Base-by-base conservation (phyloP, 2,113 vertebrate genomes). In the Bubo blakistoni region DNA sequence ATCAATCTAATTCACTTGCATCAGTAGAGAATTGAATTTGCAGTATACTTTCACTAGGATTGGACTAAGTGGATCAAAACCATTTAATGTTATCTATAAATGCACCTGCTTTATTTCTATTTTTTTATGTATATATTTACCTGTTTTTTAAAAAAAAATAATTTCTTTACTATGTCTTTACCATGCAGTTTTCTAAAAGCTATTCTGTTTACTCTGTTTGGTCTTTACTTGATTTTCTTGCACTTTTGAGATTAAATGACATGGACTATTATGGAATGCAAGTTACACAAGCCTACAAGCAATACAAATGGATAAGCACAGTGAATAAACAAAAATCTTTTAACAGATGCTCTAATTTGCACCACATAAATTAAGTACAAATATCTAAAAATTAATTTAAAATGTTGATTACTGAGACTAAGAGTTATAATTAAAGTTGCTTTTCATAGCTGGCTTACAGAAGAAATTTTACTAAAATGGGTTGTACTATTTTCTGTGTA, bases 361-460 rank as follows among this genome's bases (percentile, higher is more conserved):
- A 72, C 19, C 72, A 78, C 13, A 86, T 81, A 95, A 89, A 96
- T 94, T 96, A 92, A 90, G 24, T 74, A 72, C 22, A 86, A 80
- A 84, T 24, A 97, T 94, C 71, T 95, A 91, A 91, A 96, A 73
- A 25, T 96, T 97, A 97, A 92, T 97, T 97, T 66, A 96, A 96
- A 72, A 92, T 84, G 79, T 89, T 67, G 72, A 84, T 87, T 96
- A 25, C 62, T 92, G 40, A 96, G 86, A 94, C n/a, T 55, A 38
- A 83, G 77, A 93, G 57, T 65, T 65, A 15, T 61, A 95, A 93
- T 94, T 81, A 86, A 46, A 78, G 9, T 22, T 67, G 34, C 59
- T 92, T 84, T 94, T 94, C 91, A 57, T 90, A n/a, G 9, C 46
- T 77, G 38, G n/a, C 62, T 57, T 77, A 63, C 22, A 88, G 51